Base-by-base conservation (phyloP, 2,113 vertebrate species). In the Thalassoma bifasciatum region DNA sequence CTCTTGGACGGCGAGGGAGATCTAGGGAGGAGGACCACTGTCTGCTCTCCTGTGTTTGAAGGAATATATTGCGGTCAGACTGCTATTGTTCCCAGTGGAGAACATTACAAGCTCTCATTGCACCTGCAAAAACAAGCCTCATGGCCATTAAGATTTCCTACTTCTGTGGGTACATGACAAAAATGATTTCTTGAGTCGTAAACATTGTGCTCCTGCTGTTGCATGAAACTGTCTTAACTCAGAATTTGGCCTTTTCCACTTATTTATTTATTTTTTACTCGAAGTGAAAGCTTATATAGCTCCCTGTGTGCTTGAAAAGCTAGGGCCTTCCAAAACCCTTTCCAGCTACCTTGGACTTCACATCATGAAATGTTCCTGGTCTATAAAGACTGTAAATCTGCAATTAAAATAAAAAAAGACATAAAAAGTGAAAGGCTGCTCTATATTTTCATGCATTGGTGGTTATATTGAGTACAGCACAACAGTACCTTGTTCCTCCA, bases 401-500 rank as follows among this genome's bases (percentile, higher is more conserved):
- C 64, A 82, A 86, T 78, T 84, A 82, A 84, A 88, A 86, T 77
- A 71, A 66, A 81, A 86, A 73, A 67, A 60, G 63, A 51, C 61
- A 79, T 80, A 80, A 77, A 88, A 87, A 68, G 46, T 56, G 77
- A 88, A 83, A 69, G 61, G 47, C 56, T 67, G 50, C 64, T 58
- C 88, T 80, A 89, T 52, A 69, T 82, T 81, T 86, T 86, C 67
- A 86, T 74, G 63, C 46, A 40, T 66, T 66, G 42, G 50, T 58
- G 30, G 40, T 77, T 77, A 79, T 73, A 49, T 57, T 63, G 76
- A 84, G 63, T 40, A 21, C 24, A 77, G 47, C 47, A 84, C 58
- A 74, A 66, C 51, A 56, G 54, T 95, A 99, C 97, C 97, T 97
- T 98, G 97, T 37, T 99, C 97, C 59, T 99, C 97, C 75, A 98